Percentiles rank a stretch among this genome's conserved stretches.
These are phyloP conservation scores for Salminus brasiliensis DNA, from an alignment of 2,113 vertebrate genomes.

Conservation along the genomic window DNA sequence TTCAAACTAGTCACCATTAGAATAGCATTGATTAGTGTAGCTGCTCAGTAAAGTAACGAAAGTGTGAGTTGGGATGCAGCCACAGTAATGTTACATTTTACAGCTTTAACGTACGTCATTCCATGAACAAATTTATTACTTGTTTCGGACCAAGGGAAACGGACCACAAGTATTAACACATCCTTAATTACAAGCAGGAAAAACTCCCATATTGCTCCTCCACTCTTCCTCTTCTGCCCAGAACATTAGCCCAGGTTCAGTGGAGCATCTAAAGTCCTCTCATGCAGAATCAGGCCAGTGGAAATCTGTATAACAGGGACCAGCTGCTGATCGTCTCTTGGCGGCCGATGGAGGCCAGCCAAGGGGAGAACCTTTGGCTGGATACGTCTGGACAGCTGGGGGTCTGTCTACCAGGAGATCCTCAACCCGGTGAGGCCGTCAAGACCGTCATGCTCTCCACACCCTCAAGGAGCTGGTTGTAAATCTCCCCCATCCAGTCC, in stretches of 20 bases:
- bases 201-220: not conserved
- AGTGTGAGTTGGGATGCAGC: too few relatives aligned
- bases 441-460: slow-evolving; percentile 3
- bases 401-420: slow-evolving; percentile 3
- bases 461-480: not conserved
- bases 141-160: too few relatives aligned
- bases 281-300: slow-evolving; percentile 7
- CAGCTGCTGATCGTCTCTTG: slow-evolving; percentile 36
- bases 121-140: too few relatives aligned
- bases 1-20: too few relatives aligned
- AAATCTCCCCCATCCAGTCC: slow-evolving; percentile 6
- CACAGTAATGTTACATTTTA: too few relatives aligned
- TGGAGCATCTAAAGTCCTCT: not conserved
- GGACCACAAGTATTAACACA: too few relatives aligned
- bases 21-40: too few relatives aligned
- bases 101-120: too few relatives aligned
- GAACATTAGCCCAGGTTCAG: not conserved
- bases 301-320: slow-evolving; percentile 35
- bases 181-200: too few relatives aligned
- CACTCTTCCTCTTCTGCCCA: not conserved
- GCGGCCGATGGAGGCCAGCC: slow-evolving; percentile 23
- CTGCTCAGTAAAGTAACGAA: too few relatives aligned
- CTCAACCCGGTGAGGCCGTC: not conserved
- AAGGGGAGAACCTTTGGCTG: slow-evolving; percentile 11
- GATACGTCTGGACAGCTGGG: slow-evolving; percentile 27